A percentile compares a stretch with the other conserved stretches of the same genome.
Conservation (phyloP, 2,888 invertebrate species). For the Caenorhabditis doughertyi region DNA sequence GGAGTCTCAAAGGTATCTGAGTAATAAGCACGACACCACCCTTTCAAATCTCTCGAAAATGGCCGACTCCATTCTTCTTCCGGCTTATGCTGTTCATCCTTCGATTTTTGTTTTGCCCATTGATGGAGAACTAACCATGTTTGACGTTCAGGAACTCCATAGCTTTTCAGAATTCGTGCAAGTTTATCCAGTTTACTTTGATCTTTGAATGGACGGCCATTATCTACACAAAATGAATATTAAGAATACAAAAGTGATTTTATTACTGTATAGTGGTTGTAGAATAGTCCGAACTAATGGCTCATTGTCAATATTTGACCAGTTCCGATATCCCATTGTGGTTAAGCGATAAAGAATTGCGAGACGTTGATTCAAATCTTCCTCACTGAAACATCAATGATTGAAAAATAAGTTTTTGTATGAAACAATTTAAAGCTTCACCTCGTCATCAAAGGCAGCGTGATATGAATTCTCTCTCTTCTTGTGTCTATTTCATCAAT, state of each 20-base stretch:
- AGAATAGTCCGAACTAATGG: slow-evolving; percentile 62
- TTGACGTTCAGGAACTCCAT: slow-evolving; percentile 62
- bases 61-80: slow-evolving; percentile 51
- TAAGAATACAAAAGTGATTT: too few relatives aligned
- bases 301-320: slow-evolving; percentile 60
- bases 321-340: slow-evolving; percentile 69
- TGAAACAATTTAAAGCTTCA: background rate
- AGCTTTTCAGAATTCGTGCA: slow-evolving; percentile 65
- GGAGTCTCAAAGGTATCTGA: slow-evolving; percentile 59
- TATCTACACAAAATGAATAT: slow-evolving; percentile 36
- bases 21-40: slow-evolving; percentile 65
- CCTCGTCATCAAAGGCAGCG: slow-evolving; percentile 70
- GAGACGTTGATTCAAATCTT: slow-evolving; percentile 59
- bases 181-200: slow-evolving; percentile 55
- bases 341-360: slow-evolving; percentile 67
- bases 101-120: slow-evolving; percentile 62
- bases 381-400: slow-evolving; percentile 60
- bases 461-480: slow-evolving; percentile 72
- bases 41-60: slow-evolving; percentile 53
- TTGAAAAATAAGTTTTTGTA: background rate
- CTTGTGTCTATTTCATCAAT: slow-evolving; percentile 72
- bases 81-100: slow-evolving; percentile 16
- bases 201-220: slow-evolving; percentile 33
- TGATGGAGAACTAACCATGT: slow-evolving; percentile 61
- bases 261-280: slow-evolving; percentile 68